Evolutionary conservation across 2,113 vertebrate genomes (phyloP).

Genomic region (Aptenodytes forsteri): DNA sequence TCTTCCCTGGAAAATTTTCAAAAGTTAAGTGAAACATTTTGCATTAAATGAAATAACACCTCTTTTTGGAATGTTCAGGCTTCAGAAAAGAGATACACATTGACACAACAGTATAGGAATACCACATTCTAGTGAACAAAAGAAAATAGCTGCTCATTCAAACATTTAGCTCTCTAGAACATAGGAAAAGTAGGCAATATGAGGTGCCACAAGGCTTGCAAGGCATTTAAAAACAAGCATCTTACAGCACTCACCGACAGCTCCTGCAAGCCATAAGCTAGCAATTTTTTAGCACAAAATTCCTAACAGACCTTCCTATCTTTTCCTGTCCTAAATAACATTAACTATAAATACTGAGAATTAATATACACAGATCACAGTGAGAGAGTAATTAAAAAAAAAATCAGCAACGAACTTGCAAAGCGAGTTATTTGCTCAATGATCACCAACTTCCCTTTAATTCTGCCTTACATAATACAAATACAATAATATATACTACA

Average conservation of each 20-base stretch:
- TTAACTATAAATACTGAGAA: not conserved
- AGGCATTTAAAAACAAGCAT: not conserved
- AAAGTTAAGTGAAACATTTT: not conserved
- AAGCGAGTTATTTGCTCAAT: not conserved
- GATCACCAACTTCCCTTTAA: not conserved
- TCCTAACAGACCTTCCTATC: not conserved
- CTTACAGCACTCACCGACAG: not conserved
- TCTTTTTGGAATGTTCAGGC: not conserved
- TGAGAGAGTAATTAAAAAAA: not conserved
- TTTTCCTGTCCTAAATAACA: not conserved
- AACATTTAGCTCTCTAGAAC: not conserved
- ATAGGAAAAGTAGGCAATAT: not conserved
- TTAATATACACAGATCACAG: not conserved
- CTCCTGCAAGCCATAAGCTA: not conserved
- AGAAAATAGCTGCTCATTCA: not conserved
- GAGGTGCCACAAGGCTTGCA: not conserved
- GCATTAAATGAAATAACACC: not conserved
- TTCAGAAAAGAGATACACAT: not conserved
- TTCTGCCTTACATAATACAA: not conserved
- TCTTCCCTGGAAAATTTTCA: not conserved
- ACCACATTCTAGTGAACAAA: not conserved
- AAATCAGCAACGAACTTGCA: not conserved
- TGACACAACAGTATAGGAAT: not conserved
- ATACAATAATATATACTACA: not conserved
- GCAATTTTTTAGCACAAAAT: not conserved